Conservation (phyloP, 2,797 vertebrate genomes). For the Peromyscus attwateri region DNA sequence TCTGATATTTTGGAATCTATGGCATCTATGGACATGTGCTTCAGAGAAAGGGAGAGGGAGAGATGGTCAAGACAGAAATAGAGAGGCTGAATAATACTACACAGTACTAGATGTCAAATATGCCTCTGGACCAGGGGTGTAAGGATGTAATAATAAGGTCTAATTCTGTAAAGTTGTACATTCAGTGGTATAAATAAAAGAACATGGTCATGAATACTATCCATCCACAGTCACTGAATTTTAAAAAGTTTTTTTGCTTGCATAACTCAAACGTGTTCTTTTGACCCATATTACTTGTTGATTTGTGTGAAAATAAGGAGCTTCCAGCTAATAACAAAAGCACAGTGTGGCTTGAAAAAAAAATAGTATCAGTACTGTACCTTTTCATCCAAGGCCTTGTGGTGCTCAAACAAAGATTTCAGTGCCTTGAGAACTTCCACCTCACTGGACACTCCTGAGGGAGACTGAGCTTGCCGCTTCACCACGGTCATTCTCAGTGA, state of each 20-base stretch:
- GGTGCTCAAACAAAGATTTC: conserved; percentile 99
- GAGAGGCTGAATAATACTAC: background rate
- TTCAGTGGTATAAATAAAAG: conserved; percentile 10
- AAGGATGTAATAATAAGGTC: background rate
- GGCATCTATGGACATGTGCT: background rate
- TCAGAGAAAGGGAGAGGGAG: background rate
- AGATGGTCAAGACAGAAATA: background rate
- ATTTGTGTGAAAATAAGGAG: background rate
- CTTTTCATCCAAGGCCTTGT: conserved; percentile 99
- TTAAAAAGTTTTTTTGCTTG: background rate
- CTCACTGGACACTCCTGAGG: conserved; percentile 98
- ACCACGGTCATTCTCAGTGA: conserved; percentile 99
- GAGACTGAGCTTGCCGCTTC: conserved; percentile 98
- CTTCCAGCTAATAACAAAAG: background rate
- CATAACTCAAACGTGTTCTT: background rate
- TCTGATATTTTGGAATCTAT: background rate
- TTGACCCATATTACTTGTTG: background rate
- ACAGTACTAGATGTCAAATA: conserved; percentile 39
- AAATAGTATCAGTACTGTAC: conserved; percentile 6
- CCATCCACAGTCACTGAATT: background rate
- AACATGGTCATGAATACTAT: background rate
- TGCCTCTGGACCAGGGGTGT: background rate
- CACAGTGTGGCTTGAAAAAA: background rate
- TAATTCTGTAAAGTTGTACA: conserved; percentile 20
- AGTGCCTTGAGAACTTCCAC: conserved; percentile 99